Evolutionary conservation across 1,140 invertebrate genomes (phyloP).

Genomic region (Platyscapa corneri): DNA sequence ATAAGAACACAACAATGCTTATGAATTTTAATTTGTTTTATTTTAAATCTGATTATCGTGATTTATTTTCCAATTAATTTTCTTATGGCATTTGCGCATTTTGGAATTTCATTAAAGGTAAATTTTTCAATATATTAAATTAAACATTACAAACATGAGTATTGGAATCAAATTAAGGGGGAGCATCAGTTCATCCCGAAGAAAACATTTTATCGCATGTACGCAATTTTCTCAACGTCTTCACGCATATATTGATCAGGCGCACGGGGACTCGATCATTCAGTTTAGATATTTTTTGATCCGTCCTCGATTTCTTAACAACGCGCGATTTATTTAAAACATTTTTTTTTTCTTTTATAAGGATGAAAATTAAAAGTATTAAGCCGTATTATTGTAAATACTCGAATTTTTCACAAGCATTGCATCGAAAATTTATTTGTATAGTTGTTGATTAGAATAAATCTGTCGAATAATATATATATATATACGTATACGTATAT

Average conservation of each 20-base stretch:
- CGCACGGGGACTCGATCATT: not conserved
- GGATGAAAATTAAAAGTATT: not conserved
- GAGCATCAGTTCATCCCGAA: not conserved
- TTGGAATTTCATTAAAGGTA: not conserved
- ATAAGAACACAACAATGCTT: slow-evolving; percentile 10
- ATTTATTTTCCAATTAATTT: not conserved
- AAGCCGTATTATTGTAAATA: slow-evolving; percentile 1
- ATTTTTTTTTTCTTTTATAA: not conserved
- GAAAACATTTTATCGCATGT: not conserved
- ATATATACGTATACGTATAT: too few species aligned
- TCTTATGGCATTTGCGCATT: not conserved
- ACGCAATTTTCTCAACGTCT: not conserved
- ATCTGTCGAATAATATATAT: not conserved
- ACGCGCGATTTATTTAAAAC: not conserved
- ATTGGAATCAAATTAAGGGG: not conserved
- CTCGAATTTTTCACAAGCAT: not conserved
- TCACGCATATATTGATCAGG: not conserved
- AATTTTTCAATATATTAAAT: not conserved
- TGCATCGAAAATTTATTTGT: slow-evolving; percentile 7
- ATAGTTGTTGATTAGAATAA: not conserved
- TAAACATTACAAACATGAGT: not conserved
- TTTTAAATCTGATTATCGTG: not conserved
- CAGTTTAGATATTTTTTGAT: not conserved
- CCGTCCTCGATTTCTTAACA: slow-evolving; percentile 1
- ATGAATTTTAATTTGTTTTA: slow-evolving; percentile 20